Base-by-base conservation (phyloP, 2,113 vertebrate genomes). In the Paracanthobrama guichenoti region DNA sequence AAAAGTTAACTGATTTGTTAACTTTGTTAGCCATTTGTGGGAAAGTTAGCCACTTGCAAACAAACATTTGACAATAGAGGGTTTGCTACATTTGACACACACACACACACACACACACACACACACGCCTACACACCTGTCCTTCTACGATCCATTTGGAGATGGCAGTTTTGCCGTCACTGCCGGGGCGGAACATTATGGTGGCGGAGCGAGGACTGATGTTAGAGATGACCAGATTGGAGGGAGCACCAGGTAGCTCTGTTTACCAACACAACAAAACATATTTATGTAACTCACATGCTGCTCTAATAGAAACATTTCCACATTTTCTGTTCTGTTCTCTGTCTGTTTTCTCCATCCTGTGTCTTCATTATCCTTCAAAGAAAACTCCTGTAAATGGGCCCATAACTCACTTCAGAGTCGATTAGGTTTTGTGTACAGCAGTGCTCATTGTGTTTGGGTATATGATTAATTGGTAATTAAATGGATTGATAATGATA, bases 221-320 rank as follows among this genome's bases (percentile, higher is more conserved):
- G 90, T 97, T 97, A 85, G 96, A 96, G 44, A 96, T 96, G 84
- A 96, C 94, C 86, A 97, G 91, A 82, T 96, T 96, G 86, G 95
- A 95, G 0, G 96, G 96, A 53, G 95, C 93, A 3, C 96, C 96
- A 8, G 96, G 96, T 67, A 96, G 95, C 28, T 97, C 96, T 97
- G 85, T 48, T 84, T 39, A 77, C n/a, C 64, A 50, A 48, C 28
- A 67, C 55, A 83, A 48, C 53, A 42, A 76, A 82, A 67, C 74
- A 73, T 14, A 80, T 66, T 31, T 31, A 35, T 35, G 50, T 42
- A 46, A 57, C n/a, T 55, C 62, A 79, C 64, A n/a, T 46, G 8
- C 35, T 46, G 8, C 59, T 79, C 26, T 16, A 22, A 53, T 64
- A 72, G 22, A 79, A 76, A 28, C 22, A 64, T 20, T 67, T 62